Evolutionary conservation across 2,888 invertebrate genomes (phyloP).

Genomic region (Parnassius mnemosyne): DNA sequence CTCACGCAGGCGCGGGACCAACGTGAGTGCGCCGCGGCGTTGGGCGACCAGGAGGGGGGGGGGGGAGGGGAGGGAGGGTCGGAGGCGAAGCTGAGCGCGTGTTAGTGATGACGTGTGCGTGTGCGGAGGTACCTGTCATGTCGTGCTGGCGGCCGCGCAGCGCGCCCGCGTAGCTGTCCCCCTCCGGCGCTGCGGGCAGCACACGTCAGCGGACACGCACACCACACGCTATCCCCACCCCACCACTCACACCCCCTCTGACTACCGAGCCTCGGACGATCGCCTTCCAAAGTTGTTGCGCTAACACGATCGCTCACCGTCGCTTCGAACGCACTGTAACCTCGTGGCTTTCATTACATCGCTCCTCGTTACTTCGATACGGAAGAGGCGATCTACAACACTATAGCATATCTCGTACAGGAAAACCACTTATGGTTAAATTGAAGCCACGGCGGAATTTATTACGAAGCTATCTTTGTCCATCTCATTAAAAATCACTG

Average conservation of each 20-base stretch:
- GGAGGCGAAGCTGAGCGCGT: slow-evolving; percentile 7
- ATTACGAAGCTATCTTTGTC: no score
- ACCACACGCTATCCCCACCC: slow-evolving; percentile 8
- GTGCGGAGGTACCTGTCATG: slow-evolving; percentile 89
- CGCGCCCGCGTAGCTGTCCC: slow-evolving; percentile 92
- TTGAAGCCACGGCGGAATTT: no score
- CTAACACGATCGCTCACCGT: background rate
- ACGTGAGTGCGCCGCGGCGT: slow-evolving; percentile 29
- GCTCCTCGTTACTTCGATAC: no score
- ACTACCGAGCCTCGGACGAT: no score
- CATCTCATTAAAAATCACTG: no score
- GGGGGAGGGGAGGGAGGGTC: slow-evolving; percentile 23
- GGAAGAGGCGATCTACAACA: no score
- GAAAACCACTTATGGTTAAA: no score
- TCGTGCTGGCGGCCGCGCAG: slow-evolving; percentile 91
- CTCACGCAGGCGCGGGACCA: slow-evolving; percentile 27
- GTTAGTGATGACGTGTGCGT: background rate
- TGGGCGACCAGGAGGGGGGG: slow-evolving; percentile 1
- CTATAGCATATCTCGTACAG: no score
- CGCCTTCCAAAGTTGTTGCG: background rate
- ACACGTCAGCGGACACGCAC: slow-evolving; percentile 34
- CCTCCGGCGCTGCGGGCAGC: slow-evolving; percentile 52
- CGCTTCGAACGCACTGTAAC: background rate
- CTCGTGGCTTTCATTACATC: no score
- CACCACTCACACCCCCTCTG: background rate